A percentile compares a stretch with the other conserved stretches of the same genome.
Evolutionary conservation across 2,888 invertebrate genomes (phyloP).

Genomic region (Parascotia fuliginaria): DNA sequence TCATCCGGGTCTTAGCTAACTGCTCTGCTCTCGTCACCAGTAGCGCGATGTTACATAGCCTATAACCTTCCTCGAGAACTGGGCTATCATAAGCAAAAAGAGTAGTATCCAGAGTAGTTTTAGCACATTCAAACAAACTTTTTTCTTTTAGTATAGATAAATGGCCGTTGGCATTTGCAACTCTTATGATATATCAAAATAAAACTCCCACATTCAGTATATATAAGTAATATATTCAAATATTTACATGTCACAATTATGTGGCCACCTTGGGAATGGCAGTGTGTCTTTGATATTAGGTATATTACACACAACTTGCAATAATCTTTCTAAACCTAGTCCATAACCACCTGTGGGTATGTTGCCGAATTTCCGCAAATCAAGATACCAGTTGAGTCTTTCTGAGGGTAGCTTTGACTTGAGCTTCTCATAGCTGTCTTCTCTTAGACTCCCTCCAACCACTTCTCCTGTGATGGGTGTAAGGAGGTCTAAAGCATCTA

Average conservation of each 20-base stretch:
- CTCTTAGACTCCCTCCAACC: constrained; percentile 97
- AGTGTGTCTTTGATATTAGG: constrained; percentile 97
- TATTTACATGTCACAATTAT: constrained; percentile 89
- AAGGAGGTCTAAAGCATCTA: constrained; percentile 94
- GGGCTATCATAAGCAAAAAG: too few species aligned
- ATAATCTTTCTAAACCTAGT: constrained; percentile 96
- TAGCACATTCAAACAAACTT: too few species aligned
- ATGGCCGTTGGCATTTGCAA: too few species aligned
- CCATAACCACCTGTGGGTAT: constrained; percentile 98
- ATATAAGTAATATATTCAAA: neutral
- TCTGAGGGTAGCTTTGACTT: constrained; percentile 87
- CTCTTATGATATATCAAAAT: too few species aligned
- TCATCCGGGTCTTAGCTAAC: too few species aligned
- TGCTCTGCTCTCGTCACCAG: too few species aligned
- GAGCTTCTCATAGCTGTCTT: constrained; percentile 89
- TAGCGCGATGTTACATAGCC: too few species aligned
- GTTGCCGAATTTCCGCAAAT: constrained; percentile 94
- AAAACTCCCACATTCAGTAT: too few species aligned
- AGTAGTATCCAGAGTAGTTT: too few species aligned
- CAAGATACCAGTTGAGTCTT: constrained; percentile 93
- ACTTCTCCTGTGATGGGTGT: constrained; percentile 96
- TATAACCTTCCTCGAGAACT: too few species aligned
- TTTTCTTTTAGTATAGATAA: too few species aligned
- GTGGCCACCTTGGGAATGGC: constrained; percentile 97
- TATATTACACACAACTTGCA: constrained; percentile 93